Conservation (phyloP, 1,140 invertebrate species). For the Lysiphlebus fabarum region DNA sequence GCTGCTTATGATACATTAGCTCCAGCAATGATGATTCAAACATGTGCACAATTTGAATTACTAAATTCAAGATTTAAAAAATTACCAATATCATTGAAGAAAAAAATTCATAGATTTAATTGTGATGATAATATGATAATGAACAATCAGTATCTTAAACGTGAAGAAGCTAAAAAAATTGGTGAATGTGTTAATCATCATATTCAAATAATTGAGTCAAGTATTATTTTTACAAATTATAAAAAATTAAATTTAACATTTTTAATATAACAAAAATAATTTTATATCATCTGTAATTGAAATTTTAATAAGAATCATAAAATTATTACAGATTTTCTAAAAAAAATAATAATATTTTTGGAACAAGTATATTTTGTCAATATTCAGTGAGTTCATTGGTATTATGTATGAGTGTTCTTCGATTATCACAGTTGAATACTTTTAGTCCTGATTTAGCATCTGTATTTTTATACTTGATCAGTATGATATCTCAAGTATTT, state of each 20-base stretch:
- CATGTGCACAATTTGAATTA: conserved; percentile 16
- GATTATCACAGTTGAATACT: neutral
- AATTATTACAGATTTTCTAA: conserved; percentile 10
- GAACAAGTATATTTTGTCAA: conserved; percentile 15
- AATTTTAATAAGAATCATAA: neutral
- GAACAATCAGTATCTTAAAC: neutral
- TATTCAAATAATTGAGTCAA: conserved; percentile 14
- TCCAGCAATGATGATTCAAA: conserved; percentile 13
- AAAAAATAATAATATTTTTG: conserved; percentile 12
- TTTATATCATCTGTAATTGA: neutral
- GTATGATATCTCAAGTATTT: conserved; percentile 15
- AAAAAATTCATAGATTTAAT: neutral
- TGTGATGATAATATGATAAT: neutral
- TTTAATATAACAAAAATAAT: neutral
- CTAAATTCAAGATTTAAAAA: conserved; percentile 2
- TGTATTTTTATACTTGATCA: conserved; percentile 7
- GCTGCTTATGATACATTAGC: conserved; percentile 15
- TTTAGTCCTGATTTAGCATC: conserved; percentile 3
- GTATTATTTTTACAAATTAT: conserved; percentile 8
- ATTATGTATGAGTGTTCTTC: conserved; percentile 13
- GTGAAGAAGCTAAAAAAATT: conserved; percentile 3
- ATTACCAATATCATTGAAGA: conserved; percentile 1
- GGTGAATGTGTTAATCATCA: conserved; percentile 16
- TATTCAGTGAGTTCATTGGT: conserved; percentile 15
- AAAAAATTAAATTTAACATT: no score